These are phyloP conservation scores for Babyrousa celebensis DNA, from an alignment of 2,797 vertebrate species.

Conservation along the genomic window DNA sequence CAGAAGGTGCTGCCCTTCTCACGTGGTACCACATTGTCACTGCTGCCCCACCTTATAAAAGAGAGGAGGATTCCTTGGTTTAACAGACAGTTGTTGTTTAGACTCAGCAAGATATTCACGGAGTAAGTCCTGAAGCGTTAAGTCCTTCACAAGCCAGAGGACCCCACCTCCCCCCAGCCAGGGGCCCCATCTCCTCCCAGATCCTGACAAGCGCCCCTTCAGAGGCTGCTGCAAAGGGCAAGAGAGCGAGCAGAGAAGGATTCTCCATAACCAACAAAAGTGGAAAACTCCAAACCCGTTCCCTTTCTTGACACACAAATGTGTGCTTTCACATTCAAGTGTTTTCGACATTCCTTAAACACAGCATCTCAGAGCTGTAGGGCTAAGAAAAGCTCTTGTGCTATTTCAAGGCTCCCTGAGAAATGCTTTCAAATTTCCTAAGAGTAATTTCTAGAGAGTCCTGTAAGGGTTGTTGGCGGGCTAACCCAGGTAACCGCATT, in stretches of 20 bases:
- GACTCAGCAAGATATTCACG: rapidly evolving
- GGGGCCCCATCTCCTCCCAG: background rate
- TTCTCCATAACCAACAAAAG: background rate
- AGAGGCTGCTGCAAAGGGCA: background rate
- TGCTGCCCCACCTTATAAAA: background rate
- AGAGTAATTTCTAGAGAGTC: background rate
- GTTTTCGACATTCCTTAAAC: background rate
- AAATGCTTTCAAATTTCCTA: slow-evolving; percentile 11
- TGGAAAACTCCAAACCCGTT: background rate
- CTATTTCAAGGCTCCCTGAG: background rate
- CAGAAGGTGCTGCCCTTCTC: background rate
- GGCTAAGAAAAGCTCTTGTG: background rate
- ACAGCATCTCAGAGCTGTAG: background rate
- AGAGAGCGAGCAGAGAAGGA: background rate
- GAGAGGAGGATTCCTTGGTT: background rate
- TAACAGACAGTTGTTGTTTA: background rate
- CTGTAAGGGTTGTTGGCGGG: background rate
- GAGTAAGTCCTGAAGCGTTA: background rate
- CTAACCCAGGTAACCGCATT: background rate
- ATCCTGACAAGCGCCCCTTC: background rate
- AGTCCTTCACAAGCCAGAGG: background rate
- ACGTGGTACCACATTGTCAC: no score
- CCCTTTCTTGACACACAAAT: background rate
- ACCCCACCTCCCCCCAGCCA: background rate
- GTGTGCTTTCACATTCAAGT: background rate